These are phyloP conservation scores for Neodiprion pinetum DNA, from an alignment of 1,140 invertebrate species.

Conservation along the genomic window DNA sequence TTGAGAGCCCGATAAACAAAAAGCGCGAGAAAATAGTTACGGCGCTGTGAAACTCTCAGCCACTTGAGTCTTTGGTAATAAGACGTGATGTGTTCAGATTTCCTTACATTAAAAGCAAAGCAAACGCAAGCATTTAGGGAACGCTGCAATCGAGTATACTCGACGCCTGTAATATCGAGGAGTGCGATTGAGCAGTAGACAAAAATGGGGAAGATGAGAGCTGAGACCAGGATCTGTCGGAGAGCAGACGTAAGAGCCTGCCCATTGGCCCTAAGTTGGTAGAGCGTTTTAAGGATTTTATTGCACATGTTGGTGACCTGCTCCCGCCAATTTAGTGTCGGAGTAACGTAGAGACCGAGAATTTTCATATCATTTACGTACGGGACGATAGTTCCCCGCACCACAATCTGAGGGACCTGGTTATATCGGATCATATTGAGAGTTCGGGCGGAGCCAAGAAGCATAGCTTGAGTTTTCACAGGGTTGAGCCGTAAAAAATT, in stretches of 20 bases:
- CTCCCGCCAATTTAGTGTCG: too few species aligned
- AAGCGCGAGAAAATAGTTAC: not conserved
- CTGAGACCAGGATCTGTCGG: not conserved
- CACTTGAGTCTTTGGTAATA: not conserved
- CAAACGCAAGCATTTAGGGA: conserved; percentile 2
- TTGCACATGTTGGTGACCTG: too few species aligned
- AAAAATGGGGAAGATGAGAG: not conserved
- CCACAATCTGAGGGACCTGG: too few species aligned
- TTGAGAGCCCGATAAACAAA: not conserved
- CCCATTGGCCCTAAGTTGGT: not conserved
- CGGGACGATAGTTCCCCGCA: too few species aligned
- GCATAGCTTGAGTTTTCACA: too few species aligned
- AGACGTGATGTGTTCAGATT: not conserved
- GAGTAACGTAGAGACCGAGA: too few species aligned
- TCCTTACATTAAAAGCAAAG: not conserved
- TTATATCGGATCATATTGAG: too few species aligned
- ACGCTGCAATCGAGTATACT: not conserved
- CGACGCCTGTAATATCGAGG: not conserved
- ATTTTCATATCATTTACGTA: too few species aligned
- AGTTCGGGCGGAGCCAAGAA: too few species aligned
- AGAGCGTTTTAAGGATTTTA: not conserved
- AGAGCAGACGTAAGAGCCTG: not conserved
- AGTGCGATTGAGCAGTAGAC: not conserved
- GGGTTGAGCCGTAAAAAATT: too few species aligned
- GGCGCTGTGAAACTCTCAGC: not conserved